Base-by-base conservation (phyloP, 2,888 invertebrate genomes). In the Myopa testacea region DNA sequence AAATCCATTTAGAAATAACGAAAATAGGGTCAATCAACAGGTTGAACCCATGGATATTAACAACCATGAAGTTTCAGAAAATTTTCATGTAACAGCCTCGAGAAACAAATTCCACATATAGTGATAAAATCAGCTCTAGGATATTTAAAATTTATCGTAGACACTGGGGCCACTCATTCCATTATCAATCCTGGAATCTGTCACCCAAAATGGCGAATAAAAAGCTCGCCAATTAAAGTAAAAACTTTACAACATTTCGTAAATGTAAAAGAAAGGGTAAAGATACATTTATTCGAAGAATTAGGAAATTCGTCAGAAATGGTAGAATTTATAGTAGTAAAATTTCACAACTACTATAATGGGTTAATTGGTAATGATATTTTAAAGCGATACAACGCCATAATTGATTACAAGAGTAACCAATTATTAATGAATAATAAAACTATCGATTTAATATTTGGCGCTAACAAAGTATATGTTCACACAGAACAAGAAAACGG, bases 1-100 rank as follows among this genome's bases (percentile, higher is more conserved):
- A 26, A 26, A 26, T 26, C 26, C 26, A 26, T 26, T 26, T 26
- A 26, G 26, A 26, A 26, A 26, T 26, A 26, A 26, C 26, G 26
- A 26, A 26, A 26, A 26, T 26, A 26, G 26, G 26, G 26, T 26
- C 26, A 26, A 26, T 26, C 26, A 26, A 26, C 26, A 26, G 26
- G 76, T 55, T 7, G 79, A 78, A 34, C 81, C 81, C n/a, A 78
- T 79, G 79, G 79, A 78, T 58, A 74, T 79, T 10, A 79, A 78
- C 50, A 67, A 65, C n/a, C 10, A 70, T 4, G 72, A 77, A 75
- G 37, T 34, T 26, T 26, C 26, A 26, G 79, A 78, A 78, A 78
- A 80, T 76, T 78, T 75, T 38, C 60, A 58, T 8, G 60, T 50
- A 37, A 16, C 12, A 10, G 80, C 78, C 79, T 79, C 80, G 72